Evolutionary conservation across 2,888 invertebrate genomes (phyloP).

Genomic region (Empis livida): DNA sequence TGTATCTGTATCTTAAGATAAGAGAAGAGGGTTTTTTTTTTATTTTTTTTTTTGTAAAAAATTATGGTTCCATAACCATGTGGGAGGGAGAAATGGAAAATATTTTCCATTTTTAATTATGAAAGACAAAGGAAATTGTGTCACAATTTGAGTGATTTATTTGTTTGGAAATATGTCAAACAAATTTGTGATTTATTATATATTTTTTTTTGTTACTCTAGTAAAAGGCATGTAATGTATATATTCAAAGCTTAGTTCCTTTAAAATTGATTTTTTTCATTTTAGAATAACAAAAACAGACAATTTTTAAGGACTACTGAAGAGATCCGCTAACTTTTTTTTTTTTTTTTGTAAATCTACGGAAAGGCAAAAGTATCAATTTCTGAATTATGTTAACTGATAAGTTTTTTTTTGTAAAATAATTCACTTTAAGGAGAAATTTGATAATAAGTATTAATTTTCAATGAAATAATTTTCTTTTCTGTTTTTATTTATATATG

Average conservation of each 20-base stretch:
- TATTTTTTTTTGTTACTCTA: constrained; percentile 12
- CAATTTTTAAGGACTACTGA: constrained; percentile 17
- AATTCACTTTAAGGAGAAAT: no score
- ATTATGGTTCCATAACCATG: constrained; percentile 9
- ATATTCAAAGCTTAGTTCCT: constrained; percentile 16
- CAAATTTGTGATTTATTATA: constrained; percentile 21
- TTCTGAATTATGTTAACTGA: no score
- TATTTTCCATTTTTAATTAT: constrained; percentile 29
- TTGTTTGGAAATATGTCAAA: constrained; percentile 35
- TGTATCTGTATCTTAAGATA: background rate
- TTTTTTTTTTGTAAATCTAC: no score
- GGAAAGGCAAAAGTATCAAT: no score
- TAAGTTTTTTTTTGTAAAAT: no score
- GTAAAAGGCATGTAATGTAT: constrained; percentile 13
- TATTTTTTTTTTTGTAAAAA: constrained; percentile 3
- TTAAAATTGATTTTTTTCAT: constrained; percentile 12
- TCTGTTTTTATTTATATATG: no score
- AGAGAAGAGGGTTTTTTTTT: no score
- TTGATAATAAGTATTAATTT: no score
- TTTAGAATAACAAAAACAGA: constrained; percentile 12
- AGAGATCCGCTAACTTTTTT: constrained; percentile 13
- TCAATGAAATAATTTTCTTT: no score
- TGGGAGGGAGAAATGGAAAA: constrained; percentile 1
- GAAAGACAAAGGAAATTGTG: constrained; percentile 32
- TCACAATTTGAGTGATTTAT: constrained; percentile 35